Conservation (phyloP, 2,797 vertebrate species). For the Cephalopachus bancanus region DNA sequence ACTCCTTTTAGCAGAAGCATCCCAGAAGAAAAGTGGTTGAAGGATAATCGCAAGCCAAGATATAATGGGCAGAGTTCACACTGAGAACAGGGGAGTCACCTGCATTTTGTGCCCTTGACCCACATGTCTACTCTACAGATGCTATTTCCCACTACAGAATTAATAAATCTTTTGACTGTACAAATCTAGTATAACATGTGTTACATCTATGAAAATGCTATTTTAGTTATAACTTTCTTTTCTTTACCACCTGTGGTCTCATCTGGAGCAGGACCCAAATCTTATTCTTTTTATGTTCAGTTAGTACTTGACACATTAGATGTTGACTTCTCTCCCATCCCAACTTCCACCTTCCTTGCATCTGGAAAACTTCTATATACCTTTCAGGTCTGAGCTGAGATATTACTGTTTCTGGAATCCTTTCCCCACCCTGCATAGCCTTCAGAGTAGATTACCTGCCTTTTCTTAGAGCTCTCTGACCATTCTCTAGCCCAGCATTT, state of each 20-base stretch:
- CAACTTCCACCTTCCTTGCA: neutral
- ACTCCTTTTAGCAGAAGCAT: neutral
- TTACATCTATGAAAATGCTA: neutral
- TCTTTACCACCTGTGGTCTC: neutral
- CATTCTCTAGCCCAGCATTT: neutral
- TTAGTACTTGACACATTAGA: neutral
- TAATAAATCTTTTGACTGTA: neutral
- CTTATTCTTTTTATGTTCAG: neutral
- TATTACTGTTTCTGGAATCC: neutral
- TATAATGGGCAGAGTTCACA: rapidly evolving
- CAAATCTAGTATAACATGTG: neutral
- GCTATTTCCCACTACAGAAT: neutral
- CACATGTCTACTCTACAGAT: neutral
- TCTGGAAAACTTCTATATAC: neutral
- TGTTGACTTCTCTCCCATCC: neutral
- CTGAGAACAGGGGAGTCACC: neutral
- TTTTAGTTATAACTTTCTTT: neutral
- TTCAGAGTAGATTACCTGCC: neutral
- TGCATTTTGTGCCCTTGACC: neutral
- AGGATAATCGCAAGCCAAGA: no score
- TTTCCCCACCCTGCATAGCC: neutral
- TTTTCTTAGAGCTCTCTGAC: neutral
- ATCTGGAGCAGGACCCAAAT: neutral
- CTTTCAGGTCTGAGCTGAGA: neutral
- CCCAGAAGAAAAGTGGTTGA: neutral